Percentiles rank a stretch among this genome's conserved stretches.
Evolutionary conservation across 1,140 invertebrate species (phyloP).

Genomic region (Bombus ignitus): DNA sequence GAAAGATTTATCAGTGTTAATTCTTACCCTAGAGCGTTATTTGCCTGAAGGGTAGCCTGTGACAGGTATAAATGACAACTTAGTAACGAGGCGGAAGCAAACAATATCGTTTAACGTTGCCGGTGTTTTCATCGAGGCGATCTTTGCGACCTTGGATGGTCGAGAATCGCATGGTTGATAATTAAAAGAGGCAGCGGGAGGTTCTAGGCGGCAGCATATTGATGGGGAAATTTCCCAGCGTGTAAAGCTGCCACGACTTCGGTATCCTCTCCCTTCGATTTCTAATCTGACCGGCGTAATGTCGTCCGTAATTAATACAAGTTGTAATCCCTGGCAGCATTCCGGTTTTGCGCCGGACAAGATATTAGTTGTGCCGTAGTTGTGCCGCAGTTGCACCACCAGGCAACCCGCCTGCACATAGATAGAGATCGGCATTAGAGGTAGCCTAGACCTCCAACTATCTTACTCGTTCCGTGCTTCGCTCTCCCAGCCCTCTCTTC

Average conservation of each 20-base stretch:
- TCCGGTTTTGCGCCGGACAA: slow-evolving; percentile 81
- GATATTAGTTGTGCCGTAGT: slow-evolving; percentile 80
- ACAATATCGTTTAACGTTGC: slow-evolving; percentile 34
- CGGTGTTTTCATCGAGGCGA: slow-evolving; percentile 44
- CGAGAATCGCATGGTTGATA: slow-evolving; percentile 26
- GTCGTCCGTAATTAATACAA: slow-evolving; percentile 83
- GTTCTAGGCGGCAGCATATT: slow-evolving; percentile 18
- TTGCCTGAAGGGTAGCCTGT: neutral
- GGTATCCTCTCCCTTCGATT: slow-evolving; percentile 75
- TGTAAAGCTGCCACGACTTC: slow-evolving; percentile 52
- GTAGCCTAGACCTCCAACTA: slow-evolving; percentile 60
- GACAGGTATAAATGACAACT: slow-evolving; percentile 17
- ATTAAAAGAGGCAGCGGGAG: slow-evolving; percentile 54
- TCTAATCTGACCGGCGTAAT: slow-evolving; percentile 81
- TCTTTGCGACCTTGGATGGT: neutral
- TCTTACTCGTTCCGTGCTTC: slow-evolving; percentile 49
- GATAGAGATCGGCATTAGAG: slow-evolving; percentile 81
- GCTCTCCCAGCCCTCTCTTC: slow-evolving; percentile 59
- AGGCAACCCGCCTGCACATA: slow-evolving; percentile 67
- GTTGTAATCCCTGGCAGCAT: slow-evolving; percentile 80
- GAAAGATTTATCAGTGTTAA: neutral
- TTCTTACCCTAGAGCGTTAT: neutral
- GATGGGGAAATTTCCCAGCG: slow-evolving; percentile 40
- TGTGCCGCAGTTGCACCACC: slow-evolving; percentile 60
- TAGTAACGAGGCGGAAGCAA: slow-evolving; percentile 31